These are phyloP conservation scores for Leptocoma aspasia DNA, from an alignment of 2,113 vertebrate species.

Conservation along the genomic window DNA sequence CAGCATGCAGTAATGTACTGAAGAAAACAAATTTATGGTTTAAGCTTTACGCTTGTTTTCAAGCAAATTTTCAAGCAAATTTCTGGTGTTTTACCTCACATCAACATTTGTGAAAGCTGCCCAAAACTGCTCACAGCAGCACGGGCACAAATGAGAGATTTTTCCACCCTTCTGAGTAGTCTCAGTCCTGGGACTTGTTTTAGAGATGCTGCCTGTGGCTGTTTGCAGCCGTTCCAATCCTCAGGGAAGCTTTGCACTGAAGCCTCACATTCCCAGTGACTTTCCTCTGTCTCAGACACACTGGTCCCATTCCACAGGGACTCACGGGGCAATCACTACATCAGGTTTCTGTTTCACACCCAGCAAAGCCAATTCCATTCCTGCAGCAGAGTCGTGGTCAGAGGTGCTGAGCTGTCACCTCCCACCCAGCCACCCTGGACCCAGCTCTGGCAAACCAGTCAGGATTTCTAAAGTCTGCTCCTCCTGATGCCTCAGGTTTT, in stretches of 20 bases:
- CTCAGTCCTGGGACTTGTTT: background rate
- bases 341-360: background rate
- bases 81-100: background rate
- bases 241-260: background rate
- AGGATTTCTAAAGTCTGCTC: background rate
- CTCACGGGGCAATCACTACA: rapidly evolving
- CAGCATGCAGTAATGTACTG: background rate
- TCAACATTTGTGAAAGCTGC: background rate
- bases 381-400: background rate
- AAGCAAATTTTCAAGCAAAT: background rate
- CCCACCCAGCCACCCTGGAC: background rate
- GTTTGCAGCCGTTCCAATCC: background rate
- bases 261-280: background rate
- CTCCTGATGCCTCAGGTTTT: background rate
- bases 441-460: background rate
- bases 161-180: background rate
- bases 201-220: background rate
- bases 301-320: background rate
- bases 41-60: background rate
- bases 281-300: background rate
- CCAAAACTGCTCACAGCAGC: background rate
- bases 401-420: background rate
- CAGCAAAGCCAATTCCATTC: background rate
- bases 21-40: background rate
- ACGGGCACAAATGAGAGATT: background rate